Evolutionary conservation across 2,113 vertebrate species (phyloP), one percentile per base, ranked within the genome.

Genomic region (Lophotis ruficrista): DNA sequence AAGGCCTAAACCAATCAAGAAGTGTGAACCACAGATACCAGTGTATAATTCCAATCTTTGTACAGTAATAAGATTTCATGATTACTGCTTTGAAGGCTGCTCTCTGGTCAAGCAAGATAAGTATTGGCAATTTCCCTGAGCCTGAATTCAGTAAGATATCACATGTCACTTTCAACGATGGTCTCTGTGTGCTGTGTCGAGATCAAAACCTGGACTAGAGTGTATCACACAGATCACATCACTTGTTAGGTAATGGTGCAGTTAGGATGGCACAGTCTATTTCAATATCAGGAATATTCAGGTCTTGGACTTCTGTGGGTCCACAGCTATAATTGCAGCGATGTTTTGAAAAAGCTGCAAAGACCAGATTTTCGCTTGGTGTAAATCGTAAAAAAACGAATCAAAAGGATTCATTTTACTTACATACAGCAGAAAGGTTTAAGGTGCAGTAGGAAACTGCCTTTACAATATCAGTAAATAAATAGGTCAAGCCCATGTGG

Each of bases 81-180:
- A 97, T 97, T 96, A 94, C 82, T 57, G 69, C 93, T 95, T 97
- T 96, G 96, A 96, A 96, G 92, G 65, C 77, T 96, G 93, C 70
- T 85, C 94, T 96, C 94, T 97, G 97, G 95, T 95, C 96, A 96
- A 96, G 93, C 87, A 92, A 97, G 96, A 96, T 96, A 97, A 97
- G 94, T 95, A 61, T 72, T 93, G 84, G 94, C 95, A 96, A 96
- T 95, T 97, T 97, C 93, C 87, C 87, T 94, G 95, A 81, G 91
- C 69, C 90, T 56, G 79, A 90, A 96, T 97, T 96, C 94, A 75
- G 93, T 75, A 16, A 93, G 93, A 89, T 96, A 97, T 96, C 94
- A 89, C 93, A 96, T 93, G 96, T 95, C 91, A 82, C 92, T 93
- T 96, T 87, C 94, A 95, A 93, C 45, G 5, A 75, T 95, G 94